Evolutionary conservation across 2,888 invertebrate species (phyloP), one percentile per base, ranked within the genome.

Genomic region (Cantharis rustica): DNA sequence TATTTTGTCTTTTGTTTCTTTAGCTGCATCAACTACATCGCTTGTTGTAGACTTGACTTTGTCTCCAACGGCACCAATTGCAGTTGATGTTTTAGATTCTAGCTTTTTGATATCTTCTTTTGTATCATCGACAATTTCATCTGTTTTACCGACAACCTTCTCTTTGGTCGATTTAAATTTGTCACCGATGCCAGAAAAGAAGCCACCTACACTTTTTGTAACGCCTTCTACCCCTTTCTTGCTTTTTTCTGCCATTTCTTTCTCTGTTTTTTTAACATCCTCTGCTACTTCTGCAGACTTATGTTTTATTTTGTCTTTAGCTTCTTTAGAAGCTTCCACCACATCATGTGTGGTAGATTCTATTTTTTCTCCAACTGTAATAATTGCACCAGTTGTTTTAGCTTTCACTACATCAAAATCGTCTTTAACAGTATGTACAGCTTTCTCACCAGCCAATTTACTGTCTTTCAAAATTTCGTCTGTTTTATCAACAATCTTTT

Each of bases 351-450:
- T 17, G 17, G 77, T 61, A 16, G 15, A 70, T 2, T 16, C 16
- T 10, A 74, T 16, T 17, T 70, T 74, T 3, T 70, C 61, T 26
- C 70, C 74, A 16, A 69, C 16, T 10, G 61, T 17, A 9, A 23
- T 16, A 15, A 74, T 26, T 16, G 70, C 68, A 1, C 64, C 66
- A 3, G 23, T 3, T 15, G 69, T 74, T 71, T 73, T 63, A 1
- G 63, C 9, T 7, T 63, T 63, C 1, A 16, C 3, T n/a, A 5
- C 16, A 11, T 62, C 62, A 16, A 15, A 11, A 3, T 76, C 80
- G 13, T 84, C 84, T 27, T 80, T 81, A 26, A 76, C 69, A 70
- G 79, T 79, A 61, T 84, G 82, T 15, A 78, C 78, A 20, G 80
- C 78, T 27, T 27, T 27, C 3, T 27, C 26, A 10, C 26, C 26